phyloP scores from a whole-genome alignment of 92 coral and sea anemone species.

The Parazoanthus swiftii region DNA sequence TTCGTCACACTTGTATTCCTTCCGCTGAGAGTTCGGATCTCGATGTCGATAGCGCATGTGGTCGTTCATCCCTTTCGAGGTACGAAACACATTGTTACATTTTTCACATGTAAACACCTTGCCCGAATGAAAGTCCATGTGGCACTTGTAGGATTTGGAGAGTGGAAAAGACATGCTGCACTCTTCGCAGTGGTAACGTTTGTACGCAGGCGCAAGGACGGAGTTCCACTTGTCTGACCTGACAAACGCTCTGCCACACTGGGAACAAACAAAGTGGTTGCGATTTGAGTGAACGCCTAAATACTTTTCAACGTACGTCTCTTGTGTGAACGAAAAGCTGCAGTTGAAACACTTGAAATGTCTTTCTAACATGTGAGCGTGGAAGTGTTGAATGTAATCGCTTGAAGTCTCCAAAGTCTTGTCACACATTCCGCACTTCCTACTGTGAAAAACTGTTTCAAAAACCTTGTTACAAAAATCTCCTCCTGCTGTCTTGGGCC shows the following conservation, averaged over 20 bases:
- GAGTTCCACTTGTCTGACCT: slow-evolving; percentile 5
- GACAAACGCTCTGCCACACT: slow-evolving; percentile 20
- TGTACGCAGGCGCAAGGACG: slow-evolving; percentile 3
- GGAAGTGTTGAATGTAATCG: slow-evolving; percentile 1
- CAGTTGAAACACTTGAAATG: slow-evolving; percentile 19
- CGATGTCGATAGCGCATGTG: not conserved
- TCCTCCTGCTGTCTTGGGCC: not conserved
- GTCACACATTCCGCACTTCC: not conserved
- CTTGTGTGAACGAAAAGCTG: slow-evolving; percentile 9
- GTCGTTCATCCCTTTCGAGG: slow-evolving; percentile 9
- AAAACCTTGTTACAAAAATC: not conserved
- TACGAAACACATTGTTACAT: slow-evolving; percentile 5
- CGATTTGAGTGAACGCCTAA: slow-evolving; percentile 16
- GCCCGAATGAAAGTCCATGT: slow-evolving; percentile 13
- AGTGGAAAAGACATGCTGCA: slow-evolving; percentile 11
- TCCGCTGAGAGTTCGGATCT: not conserved
- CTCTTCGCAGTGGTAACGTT: slow-evolving; percentile 22
- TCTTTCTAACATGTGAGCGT: slow-evolving; percentile 26
- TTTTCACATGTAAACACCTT: not conserved
- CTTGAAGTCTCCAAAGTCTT: not conserved
- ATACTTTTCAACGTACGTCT: slow-evolving; percentile 2
- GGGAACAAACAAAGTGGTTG: slow-evolving; percentile 3
- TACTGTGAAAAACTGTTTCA: not conserved
- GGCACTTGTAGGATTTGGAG: not conserved
- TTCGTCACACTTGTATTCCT: slow-evolving; percentile 5